Percentiles rank a stretch among this genome's conserved stretches.
These are phyloP conservation scores for Diceros bicornis DNA, from an alignment of 2,797 vertebrate genomes.

Conservation along the genomic window DNA sequence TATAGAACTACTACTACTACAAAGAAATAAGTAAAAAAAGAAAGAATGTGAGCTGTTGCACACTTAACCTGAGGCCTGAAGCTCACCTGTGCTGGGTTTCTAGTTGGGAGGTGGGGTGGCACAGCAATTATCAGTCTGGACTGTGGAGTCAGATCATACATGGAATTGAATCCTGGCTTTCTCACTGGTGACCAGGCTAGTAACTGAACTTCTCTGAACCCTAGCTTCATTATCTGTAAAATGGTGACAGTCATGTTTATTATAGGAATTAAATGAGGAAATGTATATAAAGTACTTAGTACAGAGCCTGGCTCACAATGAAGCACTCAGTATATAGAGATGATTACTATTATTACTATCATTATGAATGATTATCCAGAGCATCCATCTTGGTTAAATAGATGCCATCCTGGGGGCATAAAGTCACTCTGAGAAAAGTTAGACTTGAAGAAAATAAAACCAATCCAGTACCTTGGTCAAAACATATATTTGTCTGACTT, in stretches of 20 bases:
- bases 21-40: not conserved
- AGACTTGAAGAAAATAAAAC: not conserved
- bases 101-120: not conserved
- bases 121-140: not conserved
- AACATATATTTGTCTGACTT: not conserved
- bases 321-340: not conserved
- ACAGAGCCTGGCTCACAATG: not conserved
- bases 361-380: not conserved
- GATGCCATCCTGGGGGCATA: not conserved
- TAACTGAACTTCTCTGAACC: not conserved
- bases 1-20: not conserved
- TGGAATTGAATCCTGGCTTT: not conserved
- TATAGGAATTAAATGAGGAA: not conserved
- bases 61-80: not conserved
- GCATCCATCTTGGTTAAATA: conserved; percentile 48
- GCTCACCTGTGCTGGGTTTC: not conserved
- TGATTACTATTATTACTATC: not conserved
- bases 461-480: not conserved
- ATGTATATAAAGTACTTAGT: not conserved
- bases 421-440: not conserved
- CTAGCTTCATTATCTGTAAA: not conserved
- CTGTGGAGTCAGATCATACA: not conserved
- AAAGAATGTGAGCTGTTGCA: not conserved
- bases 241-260: not conserved
- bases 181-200: not conserved